Evolutionary conservation across 2,113 vertebrate species (phyloP), one percentile per base, ranked within the genome.

Genomic region (Cyphotilapia sp.): DNA sequence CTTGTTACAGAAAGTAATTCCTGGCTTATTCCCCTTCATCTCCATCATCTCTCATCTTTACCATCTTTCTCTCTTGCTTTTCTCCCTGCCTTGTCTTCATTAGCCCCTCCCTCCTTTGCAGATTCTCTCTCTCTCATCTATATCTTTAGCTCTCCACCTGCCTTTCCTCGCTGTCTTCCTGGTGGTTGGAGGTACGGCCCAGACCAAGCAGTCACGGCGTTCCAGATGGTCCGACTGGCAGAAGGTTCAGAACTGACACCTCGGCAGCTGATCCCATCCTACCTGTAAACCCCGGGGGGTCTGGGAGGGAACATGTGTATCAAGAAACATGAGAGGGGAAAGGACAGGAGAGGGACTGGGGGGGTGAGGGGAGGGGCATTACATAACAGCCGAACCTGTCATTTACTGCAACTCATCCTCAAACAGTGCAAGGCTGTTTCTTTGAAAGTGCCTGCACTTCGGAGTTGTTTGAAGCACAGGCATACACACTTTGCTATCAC

Each of bases 191-290:
- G 90, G 69, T 14, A 8, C 2, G 38, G 82, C 78, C 81, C 47
- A 17, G 71, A 84, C 80, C 89, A 35, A 35, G 66, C 84, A 82
- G 85, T 89, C 57, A 24, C 3, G n/a, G 80, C 80, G 66, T 86
- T 94, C 92, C 91, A 95, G 93, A 95, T 95, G 94, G 92, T 93
- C 91, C 35, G 49, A 63, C 89, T 85, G 85, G 90, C 90, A 90
- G 80, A 85, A 59, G 88, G 89, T 86, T 90, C 78, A 38, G 80
- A 92, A 80, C 78, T 89, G 88, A 93, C 84, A 92, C 91, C 63
- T 83, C 45, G 24, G 83, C 87, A 92, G 92, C 91, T 90, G 90
- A 94, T 88, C 85, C 51, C 85, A 87, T 91, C 92, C 90, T 86
- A 90, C 92, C 86, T 89, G 81, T 84, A 93, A 83, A 35, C 85